Percentiles rank a stretch among this genome's conserved stretches.
Conservation (phyloP, 2,113 vertebrate species). For the Calypte anna region DNA sequence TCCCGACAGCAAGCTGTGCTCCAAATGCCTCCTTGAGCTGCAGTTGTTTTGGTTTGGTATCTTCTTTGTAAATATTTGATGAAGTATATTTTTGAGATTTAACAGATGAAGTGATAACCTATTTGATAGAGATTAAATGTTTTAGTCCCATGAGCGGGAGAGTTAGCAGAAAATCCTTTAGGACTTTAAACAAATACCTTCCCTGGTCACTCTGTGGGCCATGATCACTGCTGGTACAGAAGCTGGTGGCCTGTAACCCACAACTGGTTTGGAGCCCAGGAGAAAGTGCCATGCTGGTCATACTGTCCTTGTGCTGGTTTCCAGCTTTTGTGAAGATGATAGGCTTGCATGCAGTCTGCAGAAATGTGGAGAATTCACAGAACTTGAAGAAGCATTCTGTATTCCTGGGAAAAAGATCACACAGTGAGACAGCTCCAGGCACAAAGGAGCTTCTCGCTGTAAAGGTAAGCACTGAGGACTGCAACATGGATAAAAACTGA, state of each 20-base stretch:
- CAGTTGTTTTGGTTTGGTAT: background rate
- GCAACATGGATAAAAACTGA: background rate
- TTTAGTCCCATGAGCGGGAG: background rate
- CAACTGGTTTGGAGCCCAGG: background rate
- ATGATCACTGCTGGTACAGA: background rate
- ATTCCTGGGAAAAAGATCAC: background rate
- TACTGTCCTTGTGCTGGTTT: background rate
- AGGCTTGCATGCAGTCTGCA: background rate
- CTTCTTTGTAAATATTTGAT: background rate
- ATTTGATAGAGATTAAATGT: background rate
- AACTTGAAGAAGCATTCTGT: background rate
- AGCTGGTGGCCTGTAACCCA: background rate
- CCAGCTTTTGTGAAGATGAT: background rate
- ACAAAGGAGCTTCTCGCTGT: background rate
- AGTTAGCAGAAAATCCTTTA: background rate
- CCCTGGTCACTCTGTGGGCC: background rate
- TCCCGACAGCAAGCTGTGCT: background rate
- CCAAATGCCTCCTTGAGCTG: background rate
- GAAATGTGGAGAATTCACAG: background rate
- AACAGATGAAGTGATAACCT: background rate
- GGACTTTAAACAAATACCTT: background rate
- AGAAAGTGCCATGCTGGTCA: background rate
- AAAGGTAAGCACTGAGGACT: background rate
- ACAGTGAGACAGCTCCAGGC: background rate
- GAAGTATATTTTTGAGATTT: background rate